Conservation (phyloP, 1,140 invertebrate species). For the Drosophila bipectinata region DNA sequence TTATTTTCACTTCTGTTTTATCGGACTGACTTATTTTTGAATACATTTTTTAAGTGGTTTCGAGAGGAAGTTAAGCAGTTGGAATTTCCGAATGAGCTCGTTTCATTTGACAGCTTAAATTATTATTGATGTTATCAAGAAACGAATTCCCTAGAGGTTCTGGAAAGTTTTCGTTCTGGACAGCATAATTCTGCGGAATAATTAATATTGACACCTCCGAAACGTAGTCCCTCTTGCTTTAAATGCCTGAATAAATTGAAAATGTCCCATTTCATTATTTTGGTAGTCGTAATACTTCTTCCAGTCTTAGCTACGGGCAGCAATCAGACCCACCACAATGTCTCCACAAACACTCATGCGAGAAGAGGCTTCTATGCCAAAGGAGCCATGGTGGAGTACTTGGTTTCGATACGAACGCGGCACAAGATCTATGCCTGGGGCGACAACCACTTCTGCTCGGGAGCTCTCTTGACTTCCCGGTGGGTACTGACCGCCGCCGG, state of each 20-base stretch:
- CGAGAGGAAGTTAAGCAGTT: conserved; percentile 31
- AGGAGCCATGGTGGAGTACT: not conserved
- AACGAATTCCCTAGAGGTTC: not conserved
- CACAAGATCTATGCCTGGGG: conserved; percentile 23
- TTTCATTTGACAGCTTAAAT: conserved; percentile 17
- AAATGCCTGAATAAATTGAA: not conserved
- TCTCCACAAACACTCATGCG: not conserved
- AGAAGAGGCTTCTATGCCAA: not conserved
- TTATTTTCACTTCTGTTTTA: conserved; percentile 13
- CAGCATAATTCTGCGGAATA: too few relatives aligned
- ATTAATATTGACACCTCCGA: not conserved
- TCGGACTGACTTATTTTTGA: conserved; percentile 34
- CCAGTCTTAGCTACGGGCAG: too few relatives aligned
- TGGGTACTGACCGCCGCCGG: conserved; percentile 46
- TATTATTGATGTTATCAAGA: conserved; percentile 20
- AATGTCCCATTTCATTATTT: not conserved
- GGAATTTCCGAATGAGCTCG: conserved; percentile 15
- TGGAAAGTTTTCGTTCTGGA: too few relatives aligned
- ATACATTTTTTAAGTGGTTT: conserved; percentile 27
- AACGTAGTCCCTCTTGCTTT: not conserved
- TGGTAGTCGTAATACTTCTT: not conserved
- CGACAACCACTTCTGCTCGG: conserved; percentile 59
- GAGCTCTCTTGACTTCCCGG: conserved; percentile 21
- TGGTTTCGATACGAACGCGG: conserved; percentile 52
- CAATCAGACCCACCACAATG: not conserved